phyloP scores from a whole-genome alignment of 1,140 invertebrate genomes.

The Solenopsis fugax region DNA sequence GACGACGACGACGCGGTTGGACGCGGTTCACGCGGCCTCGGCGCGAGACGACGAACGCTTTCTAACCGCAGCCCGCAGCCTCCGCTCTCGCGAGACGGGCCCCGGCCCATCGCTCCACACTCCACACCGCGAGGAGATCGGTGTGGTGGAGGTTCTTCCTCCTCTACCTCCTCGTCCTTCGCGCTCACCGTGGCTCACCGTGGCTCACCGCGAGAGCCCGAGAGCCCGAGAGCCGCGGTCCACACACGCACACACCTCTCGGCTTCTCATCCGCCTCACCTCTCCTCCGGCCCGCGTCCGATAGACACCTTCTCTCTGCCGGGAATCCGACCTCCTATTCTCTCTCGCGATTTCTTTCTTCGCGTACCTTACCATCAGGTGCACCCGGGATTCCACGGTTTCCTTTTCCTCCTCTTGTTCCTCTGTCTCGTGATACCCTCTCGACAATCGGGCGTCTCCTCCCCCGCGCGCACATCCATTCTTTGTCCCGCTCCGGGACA shows the following conservation, averaged over 20 bases:
- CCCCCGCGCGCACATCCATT: neutral
- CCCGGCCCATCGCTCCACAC: conserved; percentile 30
- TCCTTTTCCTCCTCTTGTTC: conserved; percentile 19
- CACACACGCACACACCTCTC: neutral
- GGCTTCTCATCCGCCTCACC: conserved; percentile 1
- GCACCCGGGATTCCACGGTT: conserved; percentile 29
- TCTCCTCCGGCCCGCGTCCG: neutral
- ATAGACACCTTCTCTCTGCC: neutral
- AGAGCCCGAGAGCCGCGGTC: no score
- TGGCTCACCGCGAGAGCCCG: no score
- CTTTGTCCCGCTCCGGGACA: conserved; percentile 38
- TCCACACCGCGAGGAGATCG: conserved; percentile 46
- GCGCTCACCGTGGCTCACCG: neutral
- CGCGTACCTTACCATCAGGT: conserved; percentile 35
- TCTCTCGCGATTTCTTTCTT: neutral
- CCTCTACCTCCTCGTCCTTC: conserved; percentile 20
- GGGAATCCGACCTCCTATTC: conserved; percentile 45
- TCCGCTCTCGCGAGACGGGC: conserved; percentile 56
- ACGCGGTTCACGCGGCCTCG: conserved; percentile 23
- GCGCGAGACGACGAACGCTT: conserved; percentile 70
- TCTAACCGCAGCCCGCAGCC: conserved; percentile 80
- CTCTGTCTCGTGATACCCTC: conserved; percentile 4
- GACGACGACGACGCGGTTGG: conserved; percentile 7
- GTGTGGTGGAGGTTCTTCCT: conserved; percentile 16
- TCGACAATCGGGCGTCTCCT: neutral